These are phyloP conservation scores for Strigamia transsilvanica DNA, from an alignment of 2,888 invertebrate genomes.

Conservation along the genomic window DNA sequence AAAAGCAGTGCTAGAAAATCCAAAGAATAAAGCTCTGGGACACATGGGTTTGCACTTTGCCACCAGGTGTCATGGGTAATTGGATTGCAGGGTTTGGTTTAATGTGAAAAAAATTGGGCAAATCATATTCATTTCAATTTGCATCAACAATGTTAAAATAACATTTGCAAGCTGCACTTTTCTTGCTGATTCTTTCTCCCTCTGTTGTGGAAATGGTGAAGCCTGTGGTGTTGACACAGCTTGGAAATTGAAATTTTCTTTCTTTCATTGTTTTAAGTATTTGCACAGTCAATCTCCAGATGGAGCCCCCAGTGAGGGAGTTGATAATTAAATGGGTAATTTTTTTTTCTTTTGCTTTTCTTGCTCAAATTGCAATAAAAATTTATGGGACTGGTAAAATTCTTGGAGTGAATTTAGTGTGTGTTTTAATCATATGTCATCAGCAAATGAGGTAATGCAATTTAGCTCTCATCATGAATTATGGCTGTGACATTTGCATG, in stretches of 20 bases:
- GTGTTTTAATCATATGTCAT: neutral
- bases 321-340: neutral
- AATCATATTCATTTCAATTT: neutral
- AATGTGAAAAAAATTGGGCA: neutral
- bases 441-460: neutral
- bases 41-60: conserved; percentile 25
- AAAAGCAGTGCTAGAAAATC: neutral
- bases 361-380: neutral
- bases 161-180: no score
- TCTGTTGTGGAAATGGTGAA: no score
- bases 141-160: no score
- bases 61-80: neutral
- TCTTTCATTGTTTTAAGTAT: no score
- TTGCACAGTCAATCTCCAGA: no score
- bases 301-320: neutral
- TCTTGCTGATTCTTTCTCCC: no score
- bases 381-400: neutral
- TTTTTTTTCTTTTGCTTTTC: neutral
- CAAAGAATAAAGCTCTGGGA: neutral
- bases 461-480: neutral
- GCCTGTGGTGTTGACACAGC: no score
- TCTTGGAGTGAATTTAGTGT: neutral
- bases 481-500: neutral
- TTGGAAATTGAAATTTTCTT: no score
- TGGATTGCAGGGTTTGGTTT: neutral